Evolutionary conservation across 2,888 invertebrate species (phyloP).

Genomic region (Mechanitis mazaeus): DNA sequence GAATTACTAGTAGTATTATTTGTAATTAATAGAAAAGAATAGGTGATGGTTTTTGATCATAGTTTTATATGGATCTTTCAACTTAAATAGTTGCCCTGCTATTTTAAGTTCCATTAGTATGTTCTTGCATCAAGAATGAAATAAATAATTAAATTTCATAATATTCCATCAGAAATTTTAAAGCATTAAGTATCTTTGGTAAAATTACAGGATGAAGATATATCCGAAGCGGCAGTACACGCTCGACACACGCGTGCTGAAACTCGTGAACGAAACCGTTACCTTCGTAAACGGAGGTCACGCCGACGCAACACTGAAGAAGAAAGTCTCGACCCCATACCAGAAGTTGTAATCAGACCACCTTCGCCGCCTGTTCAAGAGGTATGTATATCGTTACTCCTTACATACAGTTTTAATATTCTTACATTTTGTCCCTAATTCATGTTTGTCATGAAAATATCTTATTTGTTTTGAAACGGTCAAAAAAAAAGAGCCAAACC

Average conservation of each 20-base stretch:
- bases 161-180: background rate
- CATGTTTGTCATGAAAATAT: too few relatives aligned
- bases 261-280: slow-evolving; percentile 87
- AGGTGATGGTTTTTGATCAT: background rate
- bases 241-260: slow-evolving; percentile 87
- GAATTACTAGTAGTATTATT: background rate
- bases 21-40: background rate
- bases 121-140: too few relatives aligned
- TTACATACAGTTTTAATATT: too few relatives aligned
- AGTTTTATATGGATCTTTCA: too few relatives aligned
- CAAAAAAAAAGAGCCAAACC: too few relatives aligned
- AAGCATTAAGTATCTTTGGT: background rate
- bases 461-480: too few relatives aligned
- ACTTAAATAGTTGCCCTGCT: background rate
- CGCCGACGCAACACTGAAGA: slow-evolving; percentile 36
- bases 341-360: slow-evolving; percentile 67
- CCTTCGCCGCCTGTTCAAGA: slow-evolving; percentile 62
- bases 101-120: too few relatives aligned
- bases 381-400: background rate
- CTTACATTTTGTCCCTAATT: too few relatives aligned
- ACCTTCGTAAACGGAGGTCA: slow-evolving; percentile 61
- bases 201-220: slow-evolving; percentile 81
- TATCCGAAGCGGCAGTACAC: slow-evolving; percentile 83
- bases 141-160: background rate
- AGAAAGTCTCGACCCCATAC: slow-evolving; percentile 28